Base-by-base conservation (phyloP, 2,113 vertebrate species). In the Pelmatolapia mariae region DNA sequence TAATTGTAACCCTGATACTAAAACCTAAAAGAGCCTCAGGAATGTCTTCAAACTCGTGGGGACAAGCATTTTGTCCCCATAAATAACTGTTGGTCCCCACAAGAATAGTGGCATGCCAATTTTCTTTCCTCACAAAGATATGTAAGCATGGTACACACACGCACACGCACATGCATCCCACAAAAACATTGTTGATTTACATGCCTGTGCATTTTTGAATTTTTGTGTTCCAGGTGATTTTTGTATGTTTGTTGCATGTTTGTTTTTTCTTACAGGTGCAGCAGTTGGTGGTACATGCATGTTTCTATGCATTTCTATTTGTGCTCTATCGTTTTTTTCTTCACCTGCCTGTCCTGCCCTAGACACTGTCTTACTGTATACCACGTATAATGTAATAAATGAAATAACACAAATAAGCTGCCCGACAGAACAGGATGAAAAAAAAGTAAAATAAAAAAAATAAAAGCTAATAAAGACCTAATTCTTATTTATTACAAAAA, bases 391-490 rank as follows among this genome's bases (percentile, higher is more conserved):
- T 63, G 31, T n/a, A 63, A 66, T 12, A 66, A 66, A n/a, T 36
- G 18, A 66, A 66, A 66, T 0, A 66, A n/a, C 61, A 36, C 1
- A 0, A 66, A 36, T n/a, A 36, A 66, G 61, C 6, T 66, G 31
- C 3, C 61, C 6, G 0, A 66, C 31, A 36, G 61, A 66, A n/a
- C 31, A 36, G 61, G 61, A 63, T n/a, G 6, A n/a, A 38, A 66
- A 38, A 10, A 66, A 66, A 61, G 29, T 61, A 1, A 61, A 3
- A 4, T 3, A 0, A 4, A 7, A 24, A 54, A 22, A n/a, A n/a
- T n/a, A 63, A 63, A 63, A 63, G 0, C 31, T n/a, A 8, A 63
- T 63, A 66, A 66, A 66, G 36, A 63, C 10, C 59, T 11, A 11
- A 36, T 66, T 66, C 31, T 36, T 66, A 36, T 3, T 66, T 66